Evolutionary conservation across 2,113 vertebrate genomes (phyloP), one percentile per base, ranked within the genome.

Genomic region (Neomonachus schauinslandi): DNA sequence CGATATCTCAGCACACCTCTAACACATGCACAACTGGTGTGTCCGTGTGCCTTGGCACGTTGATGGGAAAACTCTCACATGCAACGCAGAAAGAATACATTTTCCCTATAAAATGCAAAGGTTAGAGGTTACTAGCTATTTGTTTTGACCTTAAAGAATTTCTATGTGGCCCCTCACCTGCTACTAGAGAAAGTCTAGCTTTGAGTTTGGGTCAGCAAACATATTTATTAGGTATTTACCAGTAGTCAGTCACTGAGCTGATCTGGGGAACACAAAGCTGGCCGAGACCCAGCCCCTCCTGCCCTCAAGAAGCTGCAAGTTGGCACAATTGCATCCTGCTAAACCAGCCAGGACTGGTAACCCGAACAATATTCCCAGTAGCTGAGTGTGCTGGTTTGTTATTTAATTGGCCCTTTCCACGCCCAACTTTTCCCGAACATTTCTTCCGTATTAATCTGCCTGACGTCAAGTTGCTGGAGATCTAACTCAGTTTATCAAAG

Each of bases 11-110:
- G 86, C 49, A 14, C 33, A 36, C 26, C 55, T 80, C 42, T 26
- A 21, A 11, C 39, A 36, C 19, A 7, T 13, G 46, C 4, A 5
- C 18, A 0, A 4, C 10, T 42, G 18, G 18, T 14, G 10, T 8
- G 26, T 59, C 67, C 1, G 26, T 4, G 12, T 46, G 65, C 51
- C 59, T 53, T 39, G 82, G 61, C 55, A 2, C 21, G 2, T 10
- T 46, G 36, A 7, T 10, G 51, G 63, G 42, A 26, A 26, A 71
- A 57, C 80, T 42, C 33, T 5, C 49, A 28, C 8, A 2, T 15
- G 26, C 15, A 72, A 61, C 26, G 33, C 31, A 22, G 28, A 57
- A 49, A 72, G 22, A 84, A 79, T 49, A 26, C 46, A 31, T 61
- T 10, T 42, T 15, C 42, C 53, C 69, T 79, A 6, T 36, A 63